Evolutionary conservation across 2,888 invertebrate genomes (phyloP), one percentile per base, ranked within the genome.

Genomic region (Tenthredo notha): DNA sequence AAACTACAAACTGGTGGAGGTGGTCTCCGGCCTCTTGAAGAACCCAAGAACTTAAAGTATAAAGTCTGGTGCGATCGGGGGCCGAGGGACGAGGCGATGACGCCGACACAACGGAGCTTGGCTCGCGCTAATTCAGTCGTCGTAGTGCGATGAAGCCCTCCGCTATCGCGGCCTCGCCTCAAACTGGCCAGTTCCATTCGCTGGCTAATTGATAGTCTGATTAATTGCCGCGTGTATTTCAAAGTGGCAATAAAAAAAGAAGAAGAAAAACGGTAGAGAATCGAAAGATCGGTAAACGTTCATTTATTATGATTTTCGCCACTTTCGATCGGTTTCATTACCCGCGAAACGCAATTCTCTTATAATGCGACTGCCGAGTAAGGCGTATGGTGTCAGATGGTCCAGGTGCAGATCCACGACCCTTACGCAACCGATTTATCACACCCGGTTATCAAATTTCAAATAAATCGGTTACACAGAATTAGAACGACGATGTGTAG

Each of bases 51-150:
- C 33, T 67, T 33, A 67, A 67, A 18, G 29, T 67, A 15, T 33
- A 33, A 67, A 67, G 33, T 67, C 67, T 50, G 54, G 25, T 9
- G 47, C 4, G 58, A 77, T 50, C 37, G 78, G 82, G 83, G 83
- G 50, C 67, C 65, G 67, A 54, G 29, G 83, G 67, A 29, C 25
- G 67, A 29, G 83, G 61, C 47, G 67, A 65, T 43, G 83, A 83
- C 43, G 67, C 29, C 67, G 83, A 83, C 29, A 72, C 72, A 72
- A 72, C 72, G 37, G 40, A 72, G 40, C 72, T 88, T 87, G 89
- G 90, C 90, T 90, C 88, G 91, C 90, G 91, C 90, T 91, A 91
- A 91, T 91, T 91, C 91, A 91, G 91, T 91, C 91, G 89, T 84
- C 74, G 84, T 84, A 58, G 72, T 25, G 78, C 82, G 83, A 72